Conservation (phyloP, 2,797 vertebrate genomes). For the Avahi laniger region DNA sequence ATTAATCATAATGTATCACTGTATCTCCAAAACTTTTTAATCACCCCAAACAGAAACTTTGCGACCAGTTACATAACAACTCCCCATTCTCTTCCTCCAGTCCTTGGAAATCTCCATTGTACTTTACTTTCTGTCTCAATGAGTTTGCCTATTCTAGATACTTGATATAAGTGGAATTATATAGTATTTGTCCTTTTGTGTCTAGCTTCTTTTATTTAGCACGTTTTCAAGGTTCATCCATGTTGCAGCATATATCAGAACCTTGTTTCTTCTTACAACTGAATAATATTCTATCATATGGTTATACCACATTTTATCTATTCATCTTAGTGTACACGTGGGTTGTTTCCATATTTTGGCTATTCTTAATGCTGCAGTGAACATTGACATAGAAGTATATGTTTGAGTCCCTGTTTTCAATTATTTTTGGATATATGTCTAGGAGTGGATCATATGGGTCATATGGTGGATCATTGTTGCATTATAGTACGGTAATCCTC, state of each 20-base stretch:
- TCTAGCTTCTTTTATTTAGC: neutral
- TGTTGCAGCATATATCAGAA: neutral
- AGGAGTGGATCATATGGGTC: neutral
- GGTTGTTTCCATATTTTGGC: neutral
- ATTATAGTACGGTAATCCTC: neutral
- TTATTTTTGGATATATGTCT: neutral
- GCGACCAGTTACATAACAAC: neutral
- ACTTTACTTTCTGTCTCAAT: neutral
- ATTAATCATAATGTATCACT: neutral
- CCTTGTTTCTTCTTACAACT: neutral
- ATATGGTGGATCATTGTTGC: neutral
- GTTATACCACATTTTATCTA: neutral
- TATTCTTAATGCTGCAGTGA: neutral
- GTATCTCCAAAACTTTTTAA: neutral
- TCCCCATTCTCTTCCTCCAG: neutral
- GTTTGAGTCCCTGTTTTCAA: neutral
- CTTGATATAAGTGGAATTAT: neutral
- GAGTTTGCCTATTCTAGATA: neutral
- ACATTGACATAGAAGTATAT: neutral
- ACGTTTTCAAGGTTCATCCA: neutral
- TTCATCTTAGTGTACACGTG: neutral
- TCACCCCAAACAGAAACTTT: neutral
- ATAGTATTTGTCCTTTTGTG: neutral
- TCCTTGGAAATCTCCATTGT: neutral
- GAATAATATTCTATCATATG: neutral